Conservation (phyloP, 2,888 invertebrate genomes). For the Penaeus monodon region DNA sequence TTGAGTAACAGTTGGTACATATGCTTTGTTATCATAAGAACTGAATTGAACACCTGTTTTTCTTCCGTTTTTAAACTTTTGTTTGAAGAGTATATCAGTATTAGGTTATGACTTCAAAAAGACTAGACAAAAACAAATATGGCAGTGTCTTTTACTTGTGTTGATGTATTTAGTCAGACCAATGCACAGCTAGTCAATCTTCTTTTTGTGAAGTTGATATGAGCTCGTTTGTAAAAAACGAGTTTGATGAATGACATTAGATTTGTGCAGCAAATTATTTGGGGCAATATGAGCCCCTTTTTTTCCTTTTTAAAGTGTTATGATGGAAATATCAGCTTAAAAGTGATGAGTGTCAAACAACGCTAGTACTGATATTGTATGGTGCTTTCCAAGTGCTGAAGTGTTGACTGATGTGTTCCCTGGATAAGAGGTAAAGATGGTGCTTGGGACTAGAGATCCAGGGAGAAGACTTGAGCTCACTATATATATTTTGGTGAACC, state of each 20-base stretch:
- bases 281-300: too few relatives aligned
- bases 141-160: background rate
- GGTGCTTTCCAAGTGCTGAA: conserved; percentile 45
- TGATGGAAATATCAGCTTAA: too few relatives aligned
- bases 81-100: conserved; percentile 27
- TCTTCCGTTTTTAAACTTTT: background rate
- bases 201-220: background rate
- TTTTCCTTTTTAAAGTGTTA: too few relatives aligned
- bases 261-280: conserved; percentile 7
- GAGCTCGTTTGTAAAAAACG: conserved; percentile 4
- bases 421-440: conserved; percentile 7
- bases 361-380: conserved; percentile 40
- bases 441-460: background rate
- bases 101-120: conserved; percentile 23
- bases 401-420: conserved; percentile 18
- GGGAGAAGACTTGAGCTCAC: conserved; percentile 12
- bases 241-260: background rate
- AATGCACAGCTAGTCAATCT: conserved; percentile 39
- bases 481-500: conserved; percentile 20
- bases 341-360: too few relatives aligned
- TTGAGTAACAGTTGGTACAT: too few relatives aligned
- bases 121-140: conserved; percentile 1
- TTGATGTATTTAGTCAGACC: conserved; percentile 5
- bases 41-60: too few relatives aligned
- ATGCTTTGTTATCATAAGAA: too few relatives aligned